These are phyloP conservation scores for Elephantulus edwardii DNA, from an alignment of 2,113 vertebrate species.

Conservation along the genomic window DNA sequence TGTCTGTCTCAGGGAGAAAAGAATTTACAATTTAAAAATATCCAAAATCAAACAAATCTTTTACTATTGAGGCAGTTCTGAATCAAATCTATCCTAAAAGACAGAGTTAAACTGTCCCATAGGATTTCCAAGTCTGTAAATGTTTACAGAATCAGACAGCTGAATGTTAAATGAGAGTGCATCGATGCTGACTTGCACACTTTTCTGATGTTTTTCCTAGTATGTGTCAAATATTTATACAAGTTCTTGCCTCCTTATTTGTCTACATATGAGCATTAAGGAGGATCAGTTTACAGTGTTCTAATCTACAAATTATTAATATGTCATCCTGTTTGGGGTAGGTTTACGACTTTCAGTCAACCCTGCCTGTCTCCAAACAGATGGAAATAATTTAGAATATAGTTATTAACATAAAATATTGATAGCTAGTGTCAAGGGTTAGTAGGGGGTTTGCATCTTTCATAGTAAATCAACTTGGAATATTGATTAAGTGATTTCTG, in stretches of 20 bases:
- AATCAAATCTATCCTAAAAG: not conserved
- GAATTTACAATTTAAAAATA: not conserved
- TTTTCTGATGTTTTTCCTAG: not conserved
- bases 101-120: not conserved
- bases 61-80: not conserved
- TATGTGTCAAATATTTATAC: not conserved
- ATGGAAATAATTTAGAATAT: not conserved
- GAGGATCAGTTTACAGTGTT: not conserved
- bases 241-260: not conserved
- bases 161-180: not conserved
- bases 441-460: conserved; percentile 38
- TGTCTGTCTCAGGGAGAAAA: not conserved
- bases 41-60: not conserved
- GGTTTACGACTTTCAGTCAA: conserved; percentile 24
- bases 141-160: not conserved
- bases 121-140: not conserved
- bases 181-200: not conserved
- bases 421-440: not conserved
- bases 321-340: not conserved
- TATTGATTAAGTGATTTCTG: conserved; percentile 12
- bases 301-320: not conserved
- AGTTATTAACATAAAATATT: conserved; percentile 39
- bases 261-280: not conserved
- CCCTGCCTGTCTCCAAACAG: not conserved
- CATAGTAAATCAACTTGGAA: conserved; percentile 25